These are phyloP conservation scores for Cherax quadricarinatus DNA, from an alignment of 1,140 invertebrate genomes.

Conservation along the genomic window DNA sequence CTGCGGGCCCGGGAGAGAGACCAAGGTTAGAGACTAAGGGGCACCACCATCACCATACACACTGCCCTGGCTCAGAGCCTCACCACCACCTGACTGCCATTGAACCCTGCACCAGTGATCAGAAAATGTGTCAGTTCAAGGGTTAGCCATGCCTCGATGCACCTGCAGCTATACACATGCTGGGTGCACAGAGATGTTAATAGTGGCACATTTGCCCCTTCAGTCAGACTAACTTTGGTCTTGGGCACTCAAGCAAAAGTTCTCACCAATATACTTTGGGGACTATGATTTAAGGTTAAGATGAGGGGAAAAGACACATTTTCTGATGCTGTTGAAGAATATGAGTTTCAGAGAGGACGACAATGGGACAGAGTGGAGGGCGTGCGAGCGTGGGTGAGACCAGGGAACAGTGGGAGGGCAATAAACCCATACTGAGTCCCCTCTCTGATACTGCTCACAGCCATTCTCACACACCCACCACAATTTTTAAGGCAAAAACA, in stretches of 20 bases:
- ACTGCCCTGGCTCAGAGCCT: conserved; percentile 64
- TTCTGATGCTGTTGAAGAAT: conserved; percentile 70
- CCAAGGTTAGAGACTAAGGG: conserved; percentile 72
- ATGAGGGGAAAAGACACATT: conserved; percentile 72
- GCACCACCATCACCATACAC: conserved; percentile 55
- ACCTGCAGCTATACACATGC: conserved; percentile 59
- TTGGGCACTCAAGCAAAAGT: conserved; percentile 73
- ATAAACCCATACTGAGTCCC: conserved; percentile 35
- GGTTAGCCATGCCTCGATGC: conserved; percentile 72
- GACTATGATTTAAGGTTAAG: conserved; percentile 65
- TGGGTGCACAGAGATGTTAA: conserved; percentile 70
- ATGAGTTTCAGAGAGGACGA: conserved; percentile 60
- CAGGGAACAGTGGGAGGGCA: background rate
- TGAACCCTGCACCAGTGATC: conserved; percentile 63
- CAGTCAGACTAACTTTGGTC: conserved; percentile 71
- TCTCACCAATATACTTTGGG: conserved; percentile 72
- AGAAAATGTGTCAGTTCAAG: conserved; percentile 74
- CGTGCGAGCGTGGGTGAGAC: conserved; percentile 43
- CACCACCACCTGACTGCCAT: conserved; percentile 68
- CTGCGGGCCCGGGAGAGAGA: conserved; percentile 71
- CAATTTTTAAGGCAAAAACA: conserved; percentile 62
- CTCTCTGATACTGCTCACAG: conserved; percentile 29
- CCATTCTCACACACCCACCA: conserved; percentile 47
- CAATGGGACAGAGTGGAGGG: conserved; percentile 48
- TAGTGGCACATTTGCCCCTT: conserved; percentile 72